These are phyloP conservation scores for Candoia aspera DNA, from an alignment of 2,113 vertebrate species.

Conservation along the genomic window DNA sequence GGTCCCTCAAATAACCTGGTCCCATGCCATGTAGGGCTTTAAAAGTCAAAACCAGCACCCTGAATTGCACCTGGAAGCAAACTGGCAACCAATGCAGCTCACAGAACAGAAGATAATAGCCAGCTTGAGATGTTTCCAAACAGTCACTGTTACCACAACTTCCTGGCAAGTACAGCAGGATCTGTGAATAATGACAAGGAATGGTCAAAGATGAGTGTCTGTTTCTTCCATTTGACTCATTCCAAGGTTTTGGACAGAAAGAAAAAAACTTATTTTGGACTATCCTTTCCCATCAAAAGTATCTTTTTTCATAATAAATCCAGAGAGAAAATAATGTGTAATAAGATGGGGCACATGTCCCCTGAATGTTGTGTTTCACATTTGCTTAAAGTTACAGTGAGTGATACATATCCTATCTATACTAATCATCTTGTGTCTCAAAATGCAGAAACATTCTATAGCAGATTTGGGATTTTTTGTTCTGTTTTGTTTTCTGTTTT, in stretches of 20 bases:
- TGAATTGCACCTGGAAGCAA: not conserved
- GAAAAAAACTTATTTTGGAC: not conserved
- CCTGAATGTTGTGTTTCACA: not conserved
- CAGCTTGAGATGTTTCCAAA: not conserved
- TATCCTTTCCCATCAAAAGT: not conserved
- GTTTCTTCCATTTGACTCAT: not conserved
- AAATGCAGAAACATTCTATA: not conserved
- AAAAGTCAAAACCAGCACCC: not conserved
- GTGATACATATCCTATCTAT: not conserved
- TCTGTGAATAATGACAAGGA: not conserved
- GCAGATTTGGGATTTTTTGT: no score
- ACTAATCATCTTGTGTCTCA: not conserved
- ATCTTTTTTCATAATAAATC: not conserved
- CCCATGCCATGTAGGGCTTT: not conserved
- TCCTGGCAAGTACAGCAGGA: not conserved
- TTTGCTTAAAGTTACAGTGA: not conserved
- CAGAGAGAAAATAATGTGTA: not conserved
- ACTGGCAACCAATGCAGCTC: not conserved
- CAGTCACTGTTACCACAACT: not conserved
- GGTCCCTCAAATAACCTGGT: not conserved
- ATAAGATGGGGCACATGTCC: not conserved
- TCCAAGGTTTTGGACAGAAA: not conserved
- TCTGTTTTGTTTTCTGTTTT: not conserved
- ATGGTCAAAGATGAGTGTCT: not conserved
- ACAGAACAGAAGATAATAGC: not conserved